Evolutionary conservation across 2,888 invertebrate genomes (phyloP).

Genomic region (Periphyllus acericola): DNA sequence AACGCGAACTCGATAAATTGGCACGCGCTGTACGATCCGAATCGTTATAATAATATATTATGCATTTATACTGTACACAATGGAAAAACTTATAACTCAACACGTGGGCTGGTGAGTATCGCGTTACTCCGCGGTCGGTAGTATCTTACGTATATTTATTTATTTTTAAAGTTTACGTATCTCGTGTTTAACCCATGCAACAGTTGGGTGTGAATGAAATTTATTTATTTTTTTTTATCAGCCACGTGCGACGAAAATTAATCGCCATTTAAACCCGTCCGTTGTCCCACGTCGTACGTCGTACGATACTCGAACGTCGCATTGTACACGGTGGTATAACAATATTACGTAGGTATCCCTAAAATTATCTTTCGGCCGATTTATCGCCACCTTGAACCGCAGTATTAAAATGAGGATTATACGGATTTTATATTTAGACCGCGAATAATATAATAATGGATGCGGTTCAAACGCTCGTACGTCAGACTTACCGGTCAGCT

Average conservation of each 20-base stretch:
- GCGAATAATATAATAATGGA: neutral
- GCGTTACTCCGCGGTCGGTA: neutral
- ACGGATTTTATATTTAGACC: slow-evolving; percentile 36
- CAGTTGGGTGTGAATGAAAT: neutral
- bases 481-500: neutral
- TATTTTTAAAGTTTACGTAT: neutral
- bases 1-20: neutral
- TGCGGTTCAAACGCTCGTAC: neutral
- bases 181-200: neutral
- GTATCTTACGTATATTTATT: no score
- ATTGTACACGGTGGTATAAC: neutral
- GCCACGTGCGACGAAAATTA: neutral
- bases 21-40: neutral
- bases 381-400: neutral
- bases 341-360: neutral
- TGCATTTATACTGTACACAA: neutral
- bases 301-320: neutral
- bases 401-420: neutral
- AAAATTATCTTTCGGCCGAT: neutral
- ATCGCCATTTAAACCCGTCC: neutral
- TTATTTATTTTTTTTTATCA: neutral
- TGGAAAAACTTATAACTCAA: neutral
- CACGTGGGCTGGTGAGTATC: neutral
- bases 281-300: neutral
- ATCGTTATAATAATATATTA: no score